Conservation (phyloP, 2,888 invertebrate species). For the Rutpela maculata region DNA sequence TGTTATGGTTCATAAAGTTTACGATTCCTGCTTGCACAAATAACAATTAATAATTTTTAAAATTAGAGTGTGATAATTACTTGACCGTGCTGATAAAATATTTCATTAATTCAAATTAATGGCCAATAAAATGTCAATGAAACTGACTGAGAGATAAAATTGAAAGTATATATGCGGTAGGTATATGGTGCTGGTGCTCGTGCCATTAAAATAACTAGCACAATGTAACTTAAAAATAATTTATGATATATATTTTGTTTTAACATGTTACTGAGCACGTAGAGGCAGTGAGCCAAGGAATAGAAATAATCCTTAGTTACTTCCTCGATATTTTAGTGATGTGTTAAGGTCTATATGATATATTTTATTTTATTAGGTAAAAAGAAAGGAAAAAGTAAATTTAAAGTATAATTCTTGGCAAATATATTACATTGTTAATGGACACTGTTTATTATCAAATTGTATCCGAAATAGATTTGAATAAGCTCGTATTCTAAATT, state of each 20-base stretch:
- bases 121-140: constrained; percentile 20
- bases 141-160: constrained; percentile 9
- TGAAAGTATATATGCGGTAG: background rate
- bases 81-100: constrained; percentile 26
- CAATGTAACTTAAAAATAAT: background rate
- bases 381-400: background rate
- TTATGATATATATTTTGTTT: background rate
- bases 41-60: constrained; percentile 34
- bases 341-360: background rate
- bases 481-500: too few species aligned
- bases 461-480: too few species aligned
- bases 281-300: background rate
- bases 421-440: too few species aligned
- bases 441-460: too few species aligned
- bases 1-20: constrained; percentile 3
- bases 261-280: background rate
- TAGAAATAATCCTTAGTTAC: background rate
- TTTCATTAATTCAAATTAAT: constrained; percentile 22
- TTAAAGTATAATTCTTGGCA: too few species aligned
- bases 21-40: constrained; percentile 9
- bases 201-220: constrained; percentile 3
- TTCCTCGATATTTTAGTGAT: background rate
- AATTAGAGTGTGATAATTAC: constrained; percentile 28
- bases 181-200: background rate
- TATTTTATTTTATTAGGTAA: background rate